Base-by-base conservation (phyloP, 2,797 vertebrate species). In the Hybognathus amarus region DNA sequence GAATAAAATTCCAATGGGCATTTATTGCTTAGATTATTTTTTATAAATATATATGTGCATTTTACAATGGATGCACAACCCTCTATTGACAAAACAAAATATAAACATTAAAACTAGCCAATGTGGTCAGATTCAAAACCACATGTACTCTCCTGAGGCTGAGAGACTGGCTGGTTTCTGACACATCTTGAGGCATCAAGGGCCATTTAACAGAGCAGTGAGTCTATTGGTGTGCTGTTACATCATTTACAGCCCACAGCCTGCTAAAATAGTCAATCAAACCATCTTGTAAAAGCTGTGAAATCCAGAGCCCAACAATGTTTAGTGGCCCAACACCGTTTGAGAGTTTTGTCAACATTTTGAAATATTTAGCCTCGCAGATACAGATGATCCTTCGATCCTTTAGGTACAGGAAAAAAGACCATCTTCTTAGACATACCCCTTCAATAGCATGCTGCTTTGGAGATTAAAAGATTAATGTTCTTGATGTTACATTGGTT, bases 101-200 rank as follows among this genome's bases (percentile, higher is more conserved):
- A 27, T 63, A 63, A 17, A 30, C 38, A 18, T 64, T 36, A 1
- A 40, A 33, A 68, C 8, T 45, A 40, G 27, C 18, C 38, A 70
- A 11, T 79, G 82, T 78, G 82, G 67, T 83, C n/a, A 70, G 45
- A 61, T 61, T 61, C 24, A 67, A 76, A 79, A 64, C 67, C 82
- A 78, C 54, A 67, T 3, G 11, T 70, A 7, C 10, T 42, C 66
- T 61, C 10, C 15, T 56, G 63, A 83, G 71, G 40, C 9, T 47
- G 59, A 77, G 81, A 77, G 36, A 68, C n/a, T 42, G 61, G 42
- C 17, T 47, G 38, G 30, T 22, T 61, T 54, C 52, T 68, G 50
- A 76, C 45, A 47, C 22, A 78, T 69, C 45, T 74, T 66, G 59
- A 52, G 69, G 70, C 70, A 75, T 40, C 61, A 67, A 54, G 47